Conservation (phyloP, 2,888 invertebrate species). For the Tachystola acroxantha region DNA sequence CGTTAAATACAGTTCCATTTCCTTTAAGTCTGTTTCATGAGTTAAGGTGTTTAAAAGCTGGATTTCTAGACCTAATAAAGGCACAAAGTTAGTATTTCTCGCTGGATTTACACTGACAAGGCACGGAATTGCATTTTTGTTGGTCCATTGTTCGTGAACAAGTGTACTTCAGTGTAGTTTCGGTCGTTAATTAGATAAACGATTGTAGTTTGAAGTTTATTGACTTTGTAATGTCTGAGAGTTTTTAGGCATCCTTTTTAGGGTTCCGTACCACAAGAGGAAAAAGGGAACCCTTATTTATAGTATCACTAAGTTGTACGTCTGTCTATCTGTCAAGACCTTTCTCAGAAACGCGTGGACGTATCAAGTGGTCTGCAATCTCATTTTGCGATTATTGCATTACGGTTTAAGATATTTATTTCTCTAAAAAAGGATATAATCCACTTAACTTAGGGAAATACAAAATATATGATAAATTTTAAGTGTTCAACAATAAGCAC, state of each 20-base stretch:
- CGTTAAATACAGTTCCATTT: neutral
- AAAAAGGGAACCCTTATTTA: neutral
- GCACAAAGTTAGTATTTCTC: slow-evolving; percentile 59
- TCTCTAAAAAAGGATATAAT: too few species aligned
- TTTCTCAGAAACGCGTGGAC: too few species aligned
- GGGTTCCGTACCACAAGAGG: neutral
- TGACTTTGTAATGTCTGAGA: neutral
- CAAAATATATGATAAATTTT: too few species aligned
- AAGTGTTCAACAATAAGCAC: too few species aligned
- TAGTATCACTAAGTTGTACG: too few species aligned
- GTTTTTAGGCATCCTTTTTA: neutral
- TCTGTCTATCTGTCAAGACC: too few species aligned
- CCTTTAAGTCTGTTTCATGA: neutral
- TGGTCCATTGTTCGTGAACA: slow-evolving; percentile 42
- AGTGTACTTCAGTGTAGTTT: slow-evolving; percentile 39
- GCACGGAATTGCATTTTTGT: slow-evolving; percentile 64
- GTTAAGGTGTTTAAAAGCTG: slow-evolving; percentile 14
- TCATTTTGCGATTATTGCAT: too few species aligned
- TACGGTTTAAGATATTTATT: too few species aligned
- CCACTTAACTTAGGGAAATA: too few species aligned
- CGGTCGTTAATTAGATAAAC: slow-evolving; percentile 32
- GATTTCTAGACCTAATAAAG: slow-evolving; percentile 34
- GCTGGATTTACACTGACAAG: slow-evolving; percentile 62
- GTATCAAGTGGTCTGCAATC: too few species aligned
- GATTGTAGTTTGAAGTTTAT: slow-evolving; percentile 8